These are phyloP conservation scores for Conomelus anceps DNA, from an alignment of 2,888 invertebrate species.

Conservation along the genomic window DNA sequence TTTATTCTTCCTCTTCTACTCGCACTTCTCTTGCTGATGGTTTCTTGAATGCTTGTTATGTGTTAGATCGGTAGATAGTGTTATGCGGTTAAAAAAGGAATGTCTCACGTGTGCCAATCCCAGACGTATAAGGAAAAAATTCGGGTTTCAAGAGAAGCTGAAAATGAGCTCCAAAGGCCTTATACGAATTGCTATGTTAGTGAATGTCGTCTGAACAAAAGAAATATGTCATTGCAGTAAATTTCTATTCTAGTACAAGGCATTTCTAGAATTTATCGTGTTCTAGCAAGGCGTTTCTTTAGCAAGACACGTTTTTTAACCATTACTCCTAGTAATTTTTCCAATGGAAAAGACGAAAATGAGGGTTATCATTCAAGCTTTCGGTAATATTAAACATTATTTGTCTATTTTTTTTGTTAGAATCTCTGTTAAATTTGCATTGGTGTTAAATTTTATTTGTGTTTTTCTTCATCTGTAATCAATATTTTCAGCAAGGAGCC, in stretches of 20 bases:
- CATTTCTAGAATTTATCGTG: not conserved
- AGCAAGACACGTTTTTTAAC: not conserved
- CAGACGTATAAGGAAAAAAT: not conserved
- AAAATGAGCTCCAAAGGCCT: not conserved
- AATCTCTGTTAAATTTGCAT: no score
- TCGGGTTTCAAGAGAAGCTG: not conserved
- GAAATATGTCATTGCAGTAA: not conserved
- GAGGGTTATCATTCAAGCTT: no score
- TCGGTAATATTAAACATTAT: no score
- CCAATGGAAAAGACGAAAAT: no score
- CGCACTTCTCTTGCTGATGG: not conserved
- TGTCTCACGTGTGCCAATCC: not conserved
- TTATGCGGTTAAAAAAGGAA: not conserved
- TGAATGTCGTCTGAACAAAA: not conserved
- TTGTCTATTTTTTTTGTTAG: no score
- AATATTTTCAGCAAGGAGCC: no score
- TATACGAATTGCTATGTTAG: not conserved
- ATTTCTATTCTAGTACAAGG: not conserved
- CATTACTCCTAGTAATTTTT: not conserved
- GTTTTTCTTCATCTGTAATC: no score
- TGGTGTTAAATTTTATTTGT: no score
- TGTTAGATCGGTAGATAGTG: not conserved
- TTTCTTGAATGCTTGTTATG: no score
- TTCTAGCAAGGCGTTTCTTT: not conserved
- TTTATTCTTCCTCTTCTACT: not conserved